Conservation (phyloP, 2,797 vertebrate genomes). For the Rhinichthys osculus region DNA sequence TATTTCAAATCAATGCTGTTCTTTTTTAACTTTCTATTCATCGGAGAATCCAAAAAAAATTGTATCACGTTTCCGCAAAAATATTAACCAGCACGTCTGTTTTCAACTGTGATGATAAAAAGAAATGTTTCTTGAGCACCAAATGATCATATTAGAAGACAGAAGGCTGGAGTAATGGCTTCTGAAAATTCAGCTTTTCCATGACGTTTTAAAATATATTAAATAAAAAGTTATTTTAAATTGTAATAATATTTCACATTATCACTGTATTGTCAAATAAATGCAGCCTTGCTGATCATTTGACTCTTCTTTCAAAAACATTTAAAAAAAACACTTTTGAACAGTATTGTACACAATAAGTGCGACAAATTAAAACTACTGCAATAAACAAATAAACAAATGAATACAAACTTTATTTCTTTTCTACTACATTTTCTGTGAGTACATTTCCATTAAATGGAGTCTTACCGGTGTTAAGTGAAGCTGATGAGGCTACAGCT, state of each 20-base stretch:
- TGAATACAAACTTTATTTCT: no score
- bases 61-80: rapidly evolving
- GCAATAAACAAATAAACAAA: constrained; percentile 1
- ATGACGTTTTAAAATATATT: no score
- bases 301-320: background rate
- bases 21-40: background rate
- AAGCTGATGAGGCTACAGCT: constrained; percentile 88
- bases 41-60: background rate
- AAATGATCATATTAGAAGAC: background rate
- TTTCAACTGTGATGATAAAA: background rate
- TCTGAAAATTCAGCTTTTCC: no score
- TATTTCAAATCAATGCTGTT: background rate
- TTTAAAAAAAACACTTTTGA: background rate
- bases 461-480: constrained; percentile 66
- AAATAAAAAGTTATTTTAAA: background rate
- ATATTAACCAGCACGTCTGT: background rate
- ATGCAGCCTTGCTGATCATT: background rate
- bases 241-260: background rate
- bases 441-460: background rate
- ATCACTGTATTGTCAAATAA: constrained; percentile 1
- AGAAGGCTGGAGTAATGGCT: no score
- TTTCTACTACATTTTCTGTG: background rate
- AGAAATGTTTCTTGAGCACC: background rate
- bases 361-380: background rate
- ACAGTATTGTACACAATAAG: background rate